Base-by-base conservation (phyloP, 2,888 invertebrate species). In the Parnassius glacialis region DNA sequence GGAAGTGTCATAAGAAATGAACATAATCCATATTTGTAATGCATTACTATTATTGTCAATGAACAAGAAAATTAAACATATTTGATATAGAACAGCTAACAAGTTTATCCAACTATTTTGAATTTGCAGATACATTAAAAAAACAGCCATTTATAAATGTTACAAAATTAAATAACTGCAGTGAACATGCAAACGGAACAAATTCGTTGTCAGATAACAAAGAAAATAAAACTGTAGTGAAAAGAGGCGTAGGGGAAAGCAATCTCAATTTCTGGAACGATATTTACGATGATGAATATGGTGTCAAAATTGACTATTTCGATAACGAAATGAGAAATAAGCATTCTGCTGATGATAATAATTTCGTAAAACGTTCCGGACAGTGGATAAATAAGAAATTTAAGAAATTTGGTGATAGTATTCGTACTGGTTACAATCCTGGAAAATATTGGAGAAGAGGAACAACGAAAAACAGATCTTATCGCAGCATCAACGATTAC, bases 241-340 rank as follows among this genome's bases (percentile, higher is more conserved):
- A 90, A 73, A 74, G 90, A 50, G 79, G 79, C 61, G 76, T 68
- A 0, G 76, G 68, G 0, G 75, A 78, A 0, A 78, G 73, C 13
- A 81, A 83, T 67, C 62, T 83, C 0, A 79, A 86, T 59, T 84
- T 83, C 61, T 90, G 90, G 90, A 84, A 85, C 41, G 85, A 88
- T 57, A 70, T 90, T 0, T 90, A 90, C 44, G 88, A 90, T 42
- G 85, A 88, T 2, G 90, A 90, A 51, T 87, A 90, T 54, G 90
- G 87, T 0, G 67, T 86, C 0, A 75, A 78, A 61, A 42, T 70
- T 1, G 84, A 74, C 60, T 67, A 74, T 57, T 48, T 79, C 2
- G 84, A 85, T 2, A 74, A 76, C 50, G 65, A 72, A 1, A 13
- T 74, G 0, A 71, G 73, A 48, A 76, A 74, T 3, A 82, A 80